Conservation (phyloP, 2,113 vertebrate species). For the Melierax canorus region DNA sequence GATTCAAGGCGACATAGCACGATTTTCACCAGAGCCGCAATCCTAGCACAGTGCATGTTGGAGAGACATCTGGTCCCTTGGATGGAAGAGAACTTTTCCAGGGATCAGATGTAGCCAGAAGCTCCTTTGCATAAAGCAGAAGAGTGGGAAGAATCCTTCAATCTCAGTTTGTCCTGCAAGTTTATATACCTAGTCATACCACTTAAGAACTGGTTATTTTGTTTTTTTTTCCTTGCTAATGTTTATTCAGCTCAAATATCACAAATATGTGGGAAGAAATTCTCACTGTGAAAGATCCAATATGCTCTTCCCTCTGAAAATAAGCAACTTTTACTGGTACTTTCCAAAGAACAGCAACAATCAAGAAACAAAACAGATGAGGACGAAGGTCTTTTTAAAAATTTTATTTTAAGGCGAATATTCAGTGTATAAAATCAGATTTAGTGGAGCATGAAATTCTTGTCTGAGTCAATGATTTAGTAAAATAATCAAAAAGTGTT, state of each 20-base stretch:
- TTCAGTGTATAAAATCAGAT: neutral
- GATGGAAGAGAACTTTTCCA: neutral
- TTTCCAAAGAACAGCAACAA: neutral
- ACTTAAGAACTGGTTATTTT: neutral
- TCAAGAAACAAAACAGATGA: neutral
- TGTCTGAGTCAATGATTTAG: neutral
- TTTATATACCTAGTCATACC: neutral
- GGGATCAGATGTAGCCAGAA: neutral
- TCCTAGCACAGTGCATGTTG: neutral
- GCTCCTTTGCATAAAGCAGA: neutral
- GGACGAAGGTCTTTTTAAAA: neutral
- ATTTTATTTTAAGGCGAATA: neutral
- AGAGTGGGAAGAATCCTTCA: neutral
- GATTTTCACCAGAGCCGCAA: neutral
- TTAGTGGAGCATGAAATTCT: neutral
- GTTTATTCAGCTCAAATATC: neutral
- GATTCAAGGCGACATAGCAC: neutral
- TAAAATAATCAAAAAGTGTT: slow-evolving; percentile 1
- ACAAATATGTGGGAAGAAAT: neutral
- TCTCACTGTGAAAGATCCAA: neutral
- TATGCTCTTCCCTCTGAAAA: neutral
- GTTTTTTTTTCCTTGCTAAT: neutral
- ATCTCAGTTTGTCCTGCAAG: neutral
- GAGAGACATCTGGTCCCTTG: neutral
- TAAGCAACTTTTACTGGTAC: neutral